Base-by-base conservation (phyloP, 2,113 vertebrate species). In the Lasiurus borealis region DNA sequence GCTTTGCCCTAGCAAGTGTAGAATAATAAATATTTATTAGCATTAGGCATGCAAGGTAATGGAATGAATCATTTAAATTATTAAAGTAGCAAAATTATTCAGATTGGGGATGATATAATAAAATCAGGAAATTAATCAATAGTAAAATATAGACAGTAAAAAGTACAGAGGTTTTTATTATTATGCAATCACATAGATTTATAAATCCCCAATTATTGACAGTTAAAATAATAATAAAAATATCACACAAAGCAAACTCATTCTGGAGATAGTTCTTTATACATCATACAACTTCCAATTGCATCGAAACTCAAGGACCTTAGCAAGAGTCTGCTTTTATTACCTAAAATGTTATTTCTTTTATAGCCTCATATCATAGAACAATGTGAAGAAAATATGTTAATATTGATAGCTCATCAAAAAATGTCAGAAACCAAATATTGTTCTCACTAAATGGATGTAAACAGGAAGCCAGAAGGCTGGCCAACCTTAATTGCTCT, bases 51-150 rank as follows among this genome's bases (percentile, higher is more conserved):
- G n/a, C 83, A 89, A 87, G 83, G n/a, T 34, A 83, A 62, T 82
- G 3, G 91, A 91, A 89, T 85, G 12, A 93, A 76, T 27, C 48
- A 89, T 34, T 87, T 94, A 82, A 86, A 68, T 9, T 19, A 82
- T 92, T 82, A 75, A 81, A 72, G 73, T 72, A 54, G 23, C 34
- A 93, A 78, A 85, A 81, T 66, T 44, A 72, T 76, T 89, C 31
- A 44, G 2, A 8, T 19, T 48, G 5, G 44, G 3, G 2, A 54
- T 93, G 1, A 2, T 66, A 50, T 36, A 89, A 86, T 27, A 96
- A 92, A 90, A 50, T 75, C 59, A 80, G 23, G 3, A 5, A 85
- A 69, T 57, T 68, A 80, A 85, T 73, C 62, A 81, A 27, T 12
- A 94, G n/a, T 46, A 85, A 90, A 95, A 85, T 85, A 19, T 10